Conservation (phyloP, 2,797 vertebrate species). For the Paguma larvata region DNA sequence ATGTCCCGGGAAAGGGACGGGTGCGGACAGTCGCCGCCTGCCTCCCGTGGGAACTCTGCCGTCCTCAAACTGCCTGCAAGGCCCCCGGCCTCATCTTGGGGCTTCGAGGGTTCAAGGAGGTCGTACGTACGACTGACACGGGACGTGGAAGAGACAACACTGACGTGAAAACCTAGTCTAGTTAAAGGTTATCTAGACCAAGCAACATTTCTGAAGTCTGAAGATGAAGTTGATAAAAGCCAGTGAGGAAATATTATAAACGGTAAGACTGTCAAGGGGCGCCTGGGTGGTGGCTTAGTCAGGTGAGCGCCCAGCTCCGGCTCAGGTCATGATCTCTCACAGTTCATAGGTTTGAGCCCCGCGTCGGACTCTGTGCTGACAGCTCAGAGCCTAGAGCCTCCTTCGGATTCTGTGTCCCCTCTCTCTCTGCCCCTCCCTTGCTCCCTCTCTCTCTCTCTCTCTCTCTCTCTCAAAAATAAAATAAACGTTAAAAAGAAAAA, state of each 20-base stretch:
- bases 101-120: neutral
- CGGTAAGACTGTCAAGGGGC: neutral
- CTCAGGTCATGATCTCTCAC: no score
- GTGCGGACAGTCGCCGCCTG: neutral
- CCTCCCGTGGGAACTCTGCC: accelerated
- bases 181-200: neutral
- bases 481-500: neutral
- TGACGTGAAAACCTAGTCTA: neutral
- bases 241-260: neutral
- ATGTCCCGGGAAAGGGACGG: neutral
- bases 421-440: no score
- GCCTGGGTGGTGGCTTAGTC: no score
- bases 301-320: neutral
- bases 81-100: neutral
- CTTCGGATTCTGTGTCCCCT: no score
- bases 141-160: neutral
- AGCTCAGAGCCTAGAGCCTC: no score
- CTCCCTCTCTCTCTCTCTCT: no score
- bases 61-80: neutral
- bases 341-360: no score
- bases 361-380: no score
- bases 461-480: no score
- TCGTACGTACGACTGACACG: neutral
- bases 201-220: neutral
- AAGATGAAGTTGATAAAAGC: slow-evolving; percentile 6